Base-by-base conservation (phyloP, 2,888 invertebrate genomes). In the Itoplectis maculator region DNA sequence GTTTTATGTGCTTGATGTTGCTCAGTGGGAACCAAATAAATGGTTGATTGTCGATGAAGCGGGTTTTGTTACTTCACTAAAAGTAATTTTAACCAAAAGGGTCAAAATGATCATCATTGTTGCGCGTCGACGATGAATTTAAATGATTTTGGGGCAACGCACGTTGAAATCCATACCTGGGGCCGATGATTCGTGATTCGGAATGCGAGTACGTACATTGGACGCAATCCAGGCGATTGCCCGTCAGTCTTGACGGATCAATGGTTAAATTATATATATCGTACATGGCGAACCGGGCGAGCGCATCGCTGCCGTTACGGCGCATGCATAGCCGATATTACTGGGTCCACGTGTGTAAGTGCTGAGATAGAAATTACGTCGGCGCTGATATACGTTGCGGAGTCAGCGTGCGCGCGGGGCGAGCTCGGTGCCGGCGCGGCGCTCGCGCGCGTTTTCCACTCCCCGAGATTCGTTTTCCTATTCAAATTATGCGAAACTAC, bases 401-500 rank as follows among this genome's bases (percentile, higher is more conserved):
- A 20, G 59, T 40, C 75, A 66, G 37, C 49, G 29, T 5, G n/a
- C 29, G 29, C 3, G 3, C 29, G 29, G 29, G 59, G 63, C 49
- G 54, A 65, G 29, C 70, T 61, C 72, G 79, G 45, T 29, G 29
- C 54, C 20, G 45, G 61, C 49, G n/a, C n/a, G n/a, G n/a, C n/a
- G n/a, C n/a, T n/a, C n/a, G n/a, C 42, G 61, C 63, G 47, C 13
- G 29, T 49, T 20, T 61, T 54, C 47, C 47, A 40, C 69, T 68
- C 42, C n/a, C 51, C 84, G 80, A 84, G 88, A 88, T 90, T 90
- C 89, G 88, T 90, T 91, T 90, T 88, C 86, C 86, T 86, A 86
- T 90, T 77, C 88, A 88, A 90, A 90, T 91, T 90, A 91, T 91
- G 90, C 88, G 90, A 88, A 89, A 88, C 89, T 88, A 90, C 90